Percentiles rank a stretch among this genome's conserved stretches.
Evolutionary conservation across 2,113 vertebrate species (phyloP).

Genomic region (Phoxinus phoxinus): DNA sequence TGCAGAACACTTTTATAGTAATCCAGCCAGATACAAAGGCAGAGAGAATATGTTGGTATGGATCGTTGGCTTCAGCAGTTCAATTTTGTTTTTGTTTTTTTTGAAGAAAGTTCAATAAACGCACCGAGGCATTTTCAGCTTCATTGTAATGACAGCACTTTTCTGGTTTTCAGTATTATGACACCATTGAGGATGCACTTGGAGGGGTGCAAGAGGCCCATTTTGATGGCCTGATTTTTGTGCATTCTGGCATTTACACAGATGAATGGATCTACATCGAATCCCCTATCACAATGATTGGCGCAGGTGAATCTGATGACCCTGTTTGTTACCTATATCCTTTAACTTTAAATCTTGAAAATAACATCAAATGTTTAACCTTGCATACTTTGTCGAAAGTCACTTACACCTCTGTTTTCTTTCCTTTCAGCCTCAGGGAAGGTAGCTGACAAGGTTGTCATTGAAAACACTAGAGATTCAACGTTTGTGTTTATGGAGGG

Average conservation of each 20-base stretch:
- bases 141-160: background rate
- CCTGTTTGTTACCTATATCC: background rate
- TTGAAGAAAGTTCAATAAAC: background rate
- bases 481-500: slow-evolving; percentile 99
- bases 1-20: slow-evolving; percentile 99
- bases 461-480: slow-evolving; percentile 99
- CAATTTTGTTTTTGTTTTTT: background rate
- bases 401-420: background rate
- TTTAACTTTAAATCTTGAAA: background rate
- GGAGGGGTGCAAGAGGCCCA: slow-evolving; percentile 98
- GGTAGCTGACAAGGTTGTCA: slow-evolving; percentile 99
- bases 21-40: slow-evolving; percentile 98
- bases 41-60: slow-evolving; percentile 84
- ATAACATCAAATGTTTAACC: background rate
- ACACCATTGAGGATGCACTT: slow-evolving; percentile 98
- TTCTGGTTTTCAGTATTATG: slow-evolving; percentile 86
- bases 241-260: slow-evolving; percentile 98
- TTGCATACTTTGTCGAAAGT: background rate
- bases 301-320: slow-evolving; percentile 82
- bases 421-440: slow-evolving; percentile 89
- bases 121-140: background rate
- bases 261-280: slow-evolving; percentile 99
- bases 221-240: slow-evolving; percentile 99
- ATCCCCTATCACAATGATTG: slow-evolving; percentile 98
- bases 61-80: background rate